phyloP scores from a whole-genome alignment of 2,888 invertebrate species.

The Danaus chrysippus region DNA sequence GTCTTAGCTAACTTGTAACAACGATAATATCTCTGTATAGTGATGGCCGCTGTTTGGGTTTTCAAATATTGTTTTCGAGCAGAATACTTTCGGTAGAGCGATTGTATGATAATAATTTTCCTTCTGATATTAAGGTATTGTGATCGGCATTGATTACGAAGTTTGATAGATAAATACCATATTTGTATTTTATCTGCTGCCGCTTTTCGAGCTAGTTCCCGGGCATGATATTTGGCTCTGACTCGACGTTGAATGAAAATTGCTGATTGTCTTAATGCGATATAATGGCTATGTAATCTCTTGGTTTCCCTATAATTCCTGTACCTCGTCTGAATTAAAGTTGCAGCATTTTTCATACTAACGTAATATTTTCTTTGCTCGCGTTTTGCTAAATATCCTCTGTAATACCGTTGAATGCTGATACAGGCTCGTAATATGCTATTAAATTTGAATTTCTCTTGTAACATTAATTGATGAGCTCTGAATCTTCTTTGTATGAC shows the following conservation, averaged over 20 bases:
- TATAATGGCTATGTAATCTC: slow-evolving; percentile 44
- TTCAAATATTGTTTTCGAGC: slow-evolving; percentile 45
- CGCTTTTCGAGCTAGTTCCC: slow-evolving; percentile 32
- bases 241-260: slow-evolving; percentile 58
- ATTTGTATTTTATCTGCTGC: slow-evolving; percentile 59
- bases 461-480: slow-evolving; percentile 52
- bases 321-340: slow-evolving; percentile 63
- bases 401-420: slow-evolving; percentile 63
- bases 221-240: slow-evolving; percentile 45
- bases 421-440: slow-evolving; percentile 51
- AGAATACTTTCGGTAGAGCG: slow-evolving; percentile 53
- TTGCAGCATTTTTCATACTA: slow-evolving; percentile 45
- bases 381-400: slow-evolving; percentile 45
- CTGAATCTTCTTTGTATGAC: slow-evolving; percentile 59
- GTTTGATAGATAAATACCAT: slow-evolving; percentile 53
- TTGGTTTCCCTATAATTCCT: slow-evolving; percentile 45
- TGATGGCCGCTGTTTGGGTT: slow-evolving; percentile 40
- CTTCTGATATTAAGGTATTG: slow-evolving; percentile 46
- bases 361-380: slow-evolving; percentile 45
- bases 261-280: slow-evolving; percentile 42
- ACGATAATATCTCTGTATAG: slow-evolving; percentile 48
- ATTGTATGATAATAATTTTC: slow-evolving; percentile 54
- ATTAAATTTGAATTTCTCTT: slow-evolving; percentile 52
- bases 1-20: slow-evolving; percentile 44
- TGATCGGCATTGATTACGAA: slow-evolving; percentile 45